phyloP scores from a whole-genome alignment of 2,797 vertebrate genomes.

The Synaphobranchus kaupii region DNA sequence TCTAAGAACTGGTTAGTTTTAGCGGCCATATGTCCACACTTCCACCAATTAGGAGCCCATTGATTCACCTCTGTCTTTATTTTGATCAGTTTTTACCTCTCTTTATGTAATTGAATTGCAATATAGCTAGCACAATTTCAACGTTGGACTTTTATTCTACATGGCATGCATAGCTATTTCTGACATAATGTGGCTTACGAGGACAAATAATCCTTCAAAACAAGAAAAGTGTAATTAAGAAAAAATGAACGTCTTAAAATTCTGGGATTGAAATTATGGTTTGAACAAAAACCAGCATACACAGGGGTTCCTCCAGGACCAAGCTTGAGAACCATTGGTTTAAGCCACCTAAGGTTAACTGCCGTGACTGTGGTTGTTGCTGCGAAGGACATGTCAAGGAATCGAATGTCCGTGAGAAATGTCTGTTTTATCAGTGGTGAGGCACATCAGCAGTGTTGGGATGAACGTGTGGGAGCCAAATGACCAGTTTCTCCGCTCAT shows the following conservation, averaged over 20 bases:
- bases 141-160: neutral
- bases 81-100: neutral
- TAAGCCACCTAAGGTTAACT: neutral
- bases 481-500: neutral
- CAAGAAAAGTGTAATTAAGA: neutral
- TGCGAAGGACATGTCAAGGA: neutral
- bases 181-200: neutral
- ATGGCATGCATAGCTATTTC: neutral
- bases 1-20: too few species aligned
- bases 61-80: neutral
- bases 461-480: neutral
- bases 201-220: neutral
- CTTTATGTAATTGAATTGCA: neutral
- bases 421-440: neutral
- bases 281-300: too few species aligned
- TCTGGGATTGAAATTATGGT: neutral
- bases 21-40: neutral
- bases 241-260: neutral
- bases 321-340: neutral
- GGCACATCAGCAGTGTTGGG: neutral
- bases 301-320: too few species aligned
- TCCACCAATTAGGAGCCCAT: neutral
- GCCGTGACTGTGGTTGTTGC: neutral
- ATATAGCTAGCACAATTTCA: neutral
- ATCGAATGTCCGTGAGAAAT: neutral